These are phyloP conservation scores for Heterochromis multidens DNA, from an alignment of 2,113 vertebrate species.

Conservation along the genomic window DNA sequence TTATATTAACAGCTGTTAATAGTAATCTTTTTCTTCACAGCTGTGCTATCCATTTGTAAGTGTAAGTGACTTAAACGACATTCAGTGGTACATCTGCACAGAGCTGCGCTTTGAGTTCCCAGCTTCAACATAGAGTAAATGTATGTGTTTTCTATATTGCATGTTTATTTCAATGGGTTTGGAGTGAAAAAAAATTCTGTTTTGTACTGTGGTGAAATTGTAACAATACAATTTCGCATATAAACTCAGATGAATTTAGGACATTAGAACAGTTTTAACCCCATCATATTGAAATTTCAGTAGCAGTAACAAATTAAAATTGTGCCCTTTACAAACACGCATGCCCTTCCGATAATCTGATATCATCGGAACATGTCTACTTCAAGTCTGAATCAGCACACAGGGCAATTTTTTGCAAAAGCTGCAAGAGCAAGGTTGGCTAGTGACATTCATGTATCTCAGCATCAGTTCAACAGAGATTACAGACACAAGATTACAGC, in stretches of 20 bases:
- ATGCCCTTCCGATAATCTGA: neutral
- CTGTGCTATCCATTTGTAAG: neutral
- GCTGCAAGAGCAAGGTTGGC: neutral
- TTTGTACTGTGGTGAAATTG: neutral
- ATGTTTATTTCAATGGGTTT: neutral
- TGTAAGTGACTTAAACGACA: neutral
- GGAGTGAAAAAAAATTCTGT: neutral
- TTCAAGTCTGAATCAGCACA: neutral
- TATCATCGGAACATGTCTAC: neutral
- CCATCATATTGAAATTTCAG: neutral
- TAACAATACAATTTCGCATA: neutral
- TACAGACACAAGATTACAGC: neutral
- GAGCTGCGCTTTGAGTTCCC: neutral
- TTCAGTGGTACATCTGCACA: neutral
- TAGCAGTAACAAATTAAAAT: neutral
- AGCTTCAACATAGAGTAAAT: neutral
- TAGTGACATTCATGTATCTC: neutral
- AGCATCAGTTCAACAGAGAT: neutral
- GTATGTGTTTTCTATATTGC: neutral
- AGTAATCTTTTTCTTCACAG: neutral
- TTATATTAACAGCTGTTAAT: too few relatives aligned
- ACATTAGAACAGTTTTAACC: neutral
- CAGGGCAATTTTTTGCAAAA: neutral
- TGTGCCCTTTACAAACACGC: neutral
- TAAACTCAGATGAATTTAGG: neutral